Conservation (phyloP, 1,140 invertebrate genomes). For the Elysia chlorotica region DNA sequence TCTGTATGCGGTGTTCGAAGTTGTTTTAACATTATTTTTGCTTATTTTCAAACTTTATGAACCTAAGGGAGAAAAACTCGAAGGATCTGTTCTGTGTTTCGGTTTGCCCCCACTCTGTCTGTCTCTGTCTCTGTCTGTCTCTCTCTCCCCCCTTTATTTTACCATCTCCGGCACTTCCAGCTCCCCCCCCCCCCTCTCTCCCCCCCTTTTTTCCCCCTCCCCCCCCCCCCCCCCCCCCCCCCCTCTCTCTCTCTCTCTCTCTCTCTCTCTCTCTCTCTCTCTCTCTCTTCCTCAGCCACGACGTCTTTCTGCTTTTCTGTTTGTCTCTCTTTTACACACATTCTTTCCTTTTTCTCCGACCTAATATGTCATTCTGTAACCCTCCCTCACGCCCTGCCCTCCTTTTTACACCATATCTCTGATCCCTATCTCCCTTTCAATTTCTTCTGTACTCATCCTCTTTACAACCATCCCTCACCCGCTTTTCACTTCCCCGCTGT, state of each 20-base stretch:
- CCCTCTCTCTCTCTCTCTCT: not conserved
- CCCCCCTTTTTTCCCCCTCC: not conserved
- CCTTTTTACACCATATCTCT: no score
- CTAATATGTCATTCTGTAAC: not conserved
- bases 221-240: not conserved
- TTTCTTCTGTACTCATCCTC: no score
- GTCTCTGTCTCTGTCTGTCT: not conserved
- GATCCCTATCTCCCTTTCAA: no score
- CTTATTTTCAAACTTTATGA: not conserved
- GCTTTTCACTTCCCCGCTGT: no score
- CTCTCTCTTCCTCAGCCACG: not conserved
- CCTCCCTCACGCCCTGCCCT: no score
- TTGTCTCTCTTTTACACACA: not conserved
- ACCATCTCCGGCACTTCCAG: not conserved
- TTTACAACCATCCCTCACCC: no score
- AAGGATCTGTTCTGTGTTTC: no score
- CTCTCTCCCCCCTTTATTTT: not conserved
- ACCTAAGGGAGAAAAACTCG: no score
- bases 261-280: not conserved
- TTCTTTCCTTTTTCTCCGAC: not conserved
- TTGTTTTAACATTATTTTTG: not conserved
- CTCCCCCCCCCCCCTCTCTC: not conserved
- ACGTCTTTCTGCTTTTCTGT: not conserved
- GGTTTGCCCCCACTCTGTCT: no score
- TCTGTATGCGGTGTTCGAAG: not conserved